These are phyloP conservation scores for Atractosteus spatula DNA, from an alignment of 2,113 vertebrate genomes.

Conservation along the genomic window DNA sequence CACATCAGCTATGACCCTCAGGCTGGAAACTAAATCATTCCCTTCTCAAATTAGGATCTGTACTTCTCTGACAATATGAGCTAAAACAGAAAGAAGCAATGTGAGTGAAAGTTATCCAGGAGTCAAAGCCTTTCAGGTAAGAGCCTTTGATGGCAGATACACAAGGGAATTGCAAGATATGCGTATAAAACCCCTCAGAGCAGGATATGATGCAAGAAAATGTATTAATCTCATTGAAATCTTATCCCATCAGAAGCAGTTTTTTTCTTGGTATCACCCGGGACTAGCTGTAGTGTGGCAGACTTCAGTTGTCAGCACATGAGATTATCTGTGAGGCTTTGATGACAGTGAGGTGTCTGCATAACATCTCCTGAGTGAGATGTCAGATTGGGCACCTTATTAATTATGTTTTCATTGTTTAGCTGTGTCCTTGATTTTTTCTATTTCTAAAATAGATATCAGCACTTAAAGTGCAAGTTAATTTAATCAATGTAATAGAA, in stretches of 20 bases:
- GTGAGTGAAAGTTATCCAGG: constrained; percentile 20
- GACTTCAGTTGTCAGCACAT: too few relatives aligned
- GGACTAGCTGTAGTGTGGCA: neutral
- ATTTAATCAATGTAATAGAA: too few relatives aligned
- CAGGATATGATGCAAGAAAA: neutral
- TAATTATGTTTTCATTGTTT: constrained; percentile 33
- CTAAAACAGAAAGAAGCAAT: constrained; percentile 7
- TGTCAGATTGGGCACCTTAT: constrained; percentile 41
- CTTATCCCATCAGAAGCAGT: constrained; percentile 23
- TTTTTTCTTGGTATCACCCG: constrained; percentile 15
- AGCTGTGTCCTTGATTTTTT: too few relatives aligned
- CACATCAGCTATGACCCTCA: too few relatives aligned
- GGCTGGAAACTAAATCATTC: too few relatives aligned
- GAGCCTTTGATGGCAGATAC: constrained; percentile 29
- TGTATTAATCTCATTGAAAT: constrained; percentile 29
- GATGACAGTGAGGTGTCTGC: too few relatives aligned
- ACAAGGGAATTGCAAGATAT: constrained; percentile 25
- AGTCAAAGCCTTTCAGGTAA: constrained; percentile 31
- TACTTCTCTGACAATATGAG: constrained; percentile 3
- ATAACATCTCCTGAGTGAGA: constrained; percentile 20
- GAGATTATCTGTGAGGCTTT: too few relatives aligned
- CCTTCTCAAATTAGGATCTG: too few relatives aligned
- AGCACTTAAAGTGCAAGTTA: too few relatives aligned
- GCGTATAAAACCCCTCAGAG: constrained; percentile 20
- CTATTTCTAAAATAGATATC: too few relatives aligned